Percentiles rank a stretch among this genome's conserved stretches.
These are phyloP conservation scores for Antennarius striatus DNA, from an alignment of 2,113 vertebrate genomes.

Conservation along the genomic window DNA sequence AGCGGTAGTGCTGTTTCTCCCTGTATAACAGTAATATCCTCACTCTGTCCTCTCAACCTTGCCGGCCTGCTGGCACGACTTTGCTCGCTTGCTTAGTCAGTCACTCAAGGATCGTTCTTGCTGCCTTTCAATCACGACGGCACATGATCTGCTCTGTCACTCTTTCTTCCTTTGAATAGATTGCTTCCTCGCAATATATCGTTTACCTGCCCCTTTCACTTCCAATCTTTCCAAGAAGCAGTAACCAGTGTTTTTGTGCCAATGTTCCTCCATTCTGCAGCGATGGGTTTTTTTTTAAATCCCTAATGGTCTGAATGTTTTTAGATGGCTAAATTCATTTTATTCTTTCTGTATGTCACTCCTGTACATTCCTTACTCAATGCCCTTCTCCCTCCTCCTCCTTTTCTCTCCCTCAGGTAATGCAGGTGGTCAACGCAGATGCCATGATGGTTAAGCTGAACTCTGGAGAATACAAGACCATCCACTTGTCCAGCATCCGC, in stretches of 20 bases:
- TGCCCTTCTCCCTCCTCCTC: background rate
- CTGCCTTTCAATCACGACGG: conserved; percentile 34
- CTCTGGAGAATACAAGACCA: conserved; percentile 94
- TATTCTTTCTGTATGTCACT: background rate
- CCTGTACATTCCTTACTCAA: background rate
- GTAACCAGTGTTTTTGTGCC: conserved; percentile 10
- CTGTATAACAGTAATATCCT: conserved; percentile 51
- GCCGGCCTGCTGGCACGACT: conserved; percentile 49
- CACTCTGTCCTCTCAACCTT: conserved; percentile 62
- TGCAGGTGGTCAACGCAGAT: conserved; percentile 95
- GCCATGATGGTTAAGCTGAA: conserved; percentile 94
- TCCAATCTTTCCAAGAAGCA: conserved; percentile 44
- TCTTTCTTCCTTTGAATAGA: conserved; percentile 50
- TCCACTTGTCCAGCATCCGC: conserved; percentile 95
- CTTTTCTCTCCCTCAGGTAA: conserved; percentile 80
- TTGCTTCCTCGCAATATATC: conserved; percentile 64
- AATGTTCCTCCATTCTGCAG: background rate
- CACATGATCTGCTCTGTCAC: conserved; percentile 55
- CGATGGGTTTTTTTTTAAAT: background rate
- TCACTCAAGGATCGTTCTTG: conserved; percentile 55
- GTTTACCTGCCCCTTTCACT: conserved; percentile 50
- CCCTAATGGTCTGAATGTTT: conserved; percentile 13
- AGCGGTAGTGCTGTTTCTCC: conserved; percentile 42
- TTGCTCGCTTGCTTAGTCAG: conserved; percentile 43
- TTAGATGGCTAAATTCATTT: conserved; percentile 17